A percentile compares a stretch with the other conserved stretches of the same genome.
Evolutionary conservation across 2,797 vertebrate species (phyloP).

Genomic region (Phalloptychus januarius): DNA sequence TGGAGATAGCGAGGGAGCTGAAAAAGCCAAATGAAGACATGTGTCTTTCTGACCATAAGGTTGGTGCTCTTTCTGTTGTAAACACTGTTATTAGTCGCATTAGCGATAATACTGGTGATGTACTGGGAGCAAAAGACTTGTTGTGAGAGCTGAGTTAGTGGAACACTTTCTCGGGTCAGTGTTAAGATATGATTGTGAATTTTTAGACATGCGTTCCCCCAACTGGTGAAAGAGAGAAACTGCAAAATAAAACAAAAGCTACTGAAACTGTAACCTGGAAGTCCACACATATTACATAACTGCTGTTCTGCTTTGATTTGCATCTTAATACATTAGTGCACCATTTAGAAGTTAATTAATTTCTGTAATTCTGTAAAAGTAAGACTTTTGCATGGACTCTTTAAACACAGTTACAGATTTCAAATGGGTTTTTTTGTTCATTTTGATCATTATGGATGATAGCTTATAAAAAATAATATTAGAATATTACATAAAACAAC

Average conservation of each 20-base stretch:
- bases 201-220: constrained; percentile 54
- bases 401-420: background rate
- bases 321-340: background rate
- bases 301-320: background rate
- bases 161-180: constrained; percentile 29
- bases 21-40: constrained; percentile 99
- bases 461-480: background rate
- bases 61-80: constrained; percentile 61
- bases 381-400: background rate
- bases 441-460: background rate
- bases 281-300: background rate
- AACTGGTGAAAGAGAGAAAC: constrained; percentile 60
- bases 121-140: background rate
- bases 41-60: constrained; percentile 99
- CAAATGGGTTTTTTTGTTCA: background rate
- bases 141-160: background rate
- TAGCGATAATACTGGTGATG: background rate
- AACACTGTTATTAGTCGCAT: background rate
- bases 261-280: constrained; percentile 8
- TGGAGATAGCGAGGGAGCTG: constrained; percentile 96
- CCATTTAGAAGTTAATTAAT: background rate
- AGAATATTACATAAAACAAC: background rate
- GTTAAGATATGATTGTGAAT: constrained; percentile 16
- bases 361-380: background rate
- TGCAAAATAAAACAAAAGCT: constrained; percentile 31